phyloP scores from a whole-genome alignment of 2,888 invertebrate species.

The Aleiodes testaceus region DNA sequence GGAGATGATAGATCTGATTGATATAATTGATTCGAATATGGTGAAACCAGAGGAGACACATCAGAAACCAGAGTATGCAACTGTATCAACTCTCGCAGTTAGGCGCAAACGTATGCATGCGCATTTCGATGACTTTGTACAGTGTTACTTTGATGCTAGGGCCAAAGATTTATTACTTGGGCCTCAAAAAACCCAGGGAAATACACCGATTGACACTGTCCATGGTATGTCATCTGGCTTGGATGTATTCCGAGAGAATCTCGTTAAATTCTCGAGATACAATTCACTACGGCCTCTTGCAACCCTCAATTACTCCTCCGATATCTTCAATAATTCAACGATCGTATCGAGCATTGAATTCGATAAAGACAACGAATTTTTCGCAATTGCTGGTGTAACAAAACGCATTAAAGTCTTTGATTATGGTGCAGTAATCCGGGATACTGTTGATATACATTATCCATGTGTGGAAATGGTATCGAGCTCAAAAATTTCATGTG shows the following conservation, averaged over 20 bases:
- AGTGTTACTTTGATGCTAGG: conserved; percentile 88
- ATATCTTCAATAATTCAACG: conserved; percentile 89
- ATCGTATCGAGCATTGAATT: conserved; percentile 95
- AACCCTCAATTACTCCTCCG: conserved; percentile 91
- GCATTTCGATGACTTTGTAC: conserved; percentile 92
- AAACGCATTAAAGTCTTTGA: conserved; percentile 96
- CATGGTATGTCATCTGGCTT: conserved; percentile 74
- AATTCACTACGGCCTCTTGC: conserved; percentile 86
- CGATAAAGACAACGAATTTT: conserved; percentile 95
- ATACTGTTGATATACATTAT: conserved; percentile 93
- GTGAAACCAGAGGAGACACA: conserved; percentile 63
- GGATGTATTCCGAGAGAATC: conserved; percentile 87
- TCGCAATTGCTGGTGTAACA: conserved; percentile 96
- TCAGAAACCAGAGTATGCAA: conserved; percentile 55
- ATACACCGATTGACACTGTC: conserved; percentile 50
- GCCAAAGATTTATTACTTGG: conserved; percentile 83
- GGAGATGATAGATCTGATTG: conserved; percentile 76
- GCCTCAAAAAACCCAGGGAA: conserved; percentile 30
- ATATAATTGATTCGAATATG: conserved; percentile 75
- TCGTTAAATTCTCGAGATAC: conserved; percentile 89
- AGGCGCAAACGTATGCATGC: conserved; percentile 85
- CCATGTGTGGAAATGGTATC: conserved; percentile 94
- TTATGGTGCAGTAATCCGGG: conserved; percentile 87
- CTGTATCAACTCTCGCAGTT: conserved; percentile 77
- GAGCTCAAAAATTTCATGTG: conserved; percentile 94